Percentiles rank a stretch among this genome's conserved stretches.
Evolutionary conservation across 37 sponge, comb jelly and placozoan species (phyloP).

Genomic region (Crambe crambe): DNA sequence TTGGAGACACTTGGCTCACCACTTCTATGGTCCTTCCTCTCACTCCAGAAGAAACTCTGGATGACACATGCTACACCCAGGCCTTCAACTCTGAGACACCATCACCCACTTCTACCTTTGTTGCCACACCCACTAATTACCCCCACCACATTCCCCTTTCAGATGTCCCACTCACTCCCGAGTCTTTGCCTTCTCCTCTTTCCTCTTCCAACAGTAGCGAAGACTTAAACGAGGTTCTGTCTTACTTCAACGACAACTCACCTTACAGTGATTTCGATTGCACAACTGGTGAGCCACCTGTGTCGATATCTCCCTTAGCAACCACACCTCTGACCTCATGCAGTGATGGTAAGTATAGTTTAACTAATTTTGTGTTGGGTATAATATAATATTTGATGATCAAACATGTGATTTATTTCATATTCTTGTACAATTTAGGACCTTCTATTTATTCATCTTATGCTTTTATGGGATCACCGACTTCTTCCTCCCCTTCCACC

Average conservation of each 20-base stretch:
- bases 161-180: not conserved
- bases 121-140: not conserved
- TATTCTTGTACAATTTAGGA: no score
- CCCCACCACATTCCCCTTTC: not conserved
- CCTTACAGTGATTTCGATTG: not conserved
- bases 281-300: not conserved
- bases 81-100: not conserved
- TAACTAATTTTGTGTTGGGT: no score
- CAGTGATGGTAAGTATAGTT: not conserved
- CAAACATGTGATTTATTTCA: no score
- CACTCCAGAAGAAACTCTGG: not conserved
- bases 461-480: not conserved
- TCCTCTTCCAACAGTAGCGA: not conserved
- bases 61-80: not conserved
- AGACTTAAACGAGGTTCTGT: not conserved
- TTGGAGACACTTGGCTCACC: not conserved
- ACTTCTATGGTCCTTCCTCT: not conserved
- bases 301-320: not conserved
- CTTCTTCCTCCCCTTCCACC: not conserved
- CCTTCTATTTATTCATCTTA: not conserved
- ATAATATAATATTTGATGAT: no score
- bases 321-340: not conserved
- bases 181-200: not conserved
- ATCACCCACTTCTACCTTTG: not conserved
- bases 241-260: not conserved